Evolutionary conservation across 2,113 vertebrate species (phyloP).

Genomic region (Bambusicola thoracicus): DNA sequence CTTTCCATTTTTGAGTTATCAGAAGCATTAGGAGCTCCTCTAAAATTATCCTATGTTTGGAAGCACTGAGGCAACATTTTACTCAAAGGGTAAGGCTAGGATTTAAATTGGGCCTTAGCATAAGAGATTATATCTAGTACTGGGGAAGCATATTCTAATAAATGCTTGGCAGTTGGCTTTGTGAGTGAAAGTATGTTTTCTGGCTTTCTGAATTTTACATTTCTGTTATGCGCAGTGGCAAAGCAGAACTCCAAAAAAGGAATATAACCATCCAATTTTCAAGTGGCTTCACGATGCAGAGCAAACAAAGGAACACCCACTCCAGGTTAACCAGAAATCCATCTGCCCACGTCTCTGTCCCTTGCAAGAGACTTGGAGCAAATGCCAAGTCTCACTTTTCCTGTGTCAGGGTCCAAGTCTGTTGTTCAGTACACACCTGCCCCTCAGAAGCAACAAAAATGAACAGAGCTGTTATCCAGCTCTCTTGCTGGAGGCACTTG

Average conservation of each 20-base stretch:
- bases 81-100: neutral
- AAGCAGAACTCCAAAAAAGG: neutral
- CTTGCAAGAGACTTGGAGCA: neutral
- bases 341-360: neutral
- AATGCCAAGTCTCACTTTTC: neutral
- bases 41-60: neutral
- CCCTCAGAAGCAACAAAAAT: neutral
- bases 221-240: neutral
- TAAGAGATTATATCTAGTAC: neutral
- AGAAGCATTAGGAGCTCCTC: neutral
- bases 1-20: neutral
- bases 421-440: neutral
- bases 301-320: too few relatives aligned
- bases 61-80: neutral
- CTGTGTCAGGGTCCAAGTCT: neutral
- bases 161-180: neutral
- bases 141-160: neutral
- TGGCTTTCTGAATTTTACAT: neutral
- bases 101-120: neutral
- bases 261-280: neutral
- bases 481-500: neutral
- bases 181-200: neutral
- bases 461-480: neutral
- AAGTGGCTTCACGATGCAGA: neutral
- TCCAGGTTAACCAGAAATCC: neutral